These are phyloP conservation scores for Hypsopygia costalis DNA, from an alignment of 2,888 invertebrate genomes.

Conservation along the genomic window DNA sequence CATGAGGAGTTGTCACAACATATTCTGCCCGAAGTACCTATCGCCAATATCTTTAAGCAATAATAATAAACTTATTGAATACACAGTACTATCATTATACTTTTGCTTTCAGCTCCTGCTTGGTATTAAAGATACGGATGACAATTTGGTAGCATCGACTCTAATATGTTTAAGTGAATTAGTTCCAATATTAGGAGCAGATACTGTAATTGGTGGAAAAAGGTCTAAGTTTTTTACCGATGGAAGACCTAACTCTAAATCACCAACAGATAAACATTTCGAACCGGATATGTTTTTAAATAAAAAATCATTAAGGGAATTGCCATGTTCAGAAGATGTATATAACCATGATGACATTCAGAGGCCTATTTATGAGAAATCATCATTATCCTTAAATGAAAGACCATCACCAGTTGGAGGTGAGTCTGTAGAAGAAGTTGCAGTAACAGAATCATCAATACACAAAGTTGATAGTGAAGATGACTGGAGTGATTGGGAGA, in stretches of 20 bases:
- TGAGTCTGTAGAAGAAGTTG: conserved; percentile 81
- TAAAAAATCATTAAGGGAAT: conserved; percentile 48
- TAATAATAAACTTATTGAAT: background rate
- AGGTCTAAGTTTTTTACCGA: conserved; percentile 91
- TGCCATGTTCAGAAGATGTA: conserved; percentile 54
- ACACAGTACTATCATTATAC: conserved; percentile 1
- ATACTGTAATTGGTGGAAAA: conserved; percentile 91
- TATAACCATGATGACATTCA: conserved; percentile 38
- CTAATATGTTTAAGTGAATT: conserved; percentile 90
- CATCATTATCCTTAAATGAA: conserved; percentile 80
- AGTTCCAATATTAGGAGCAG: conserved; percentile 91
- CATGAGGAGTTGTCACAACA: conserved; percentile 87
- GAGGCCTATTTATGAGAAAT: conserved; percentile 47
- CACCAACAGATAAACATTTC: conserved; percentile 20
- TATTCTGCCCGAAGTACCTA: conserved; percentile 93
- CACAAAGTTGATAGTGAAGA: conserved; percentile 82
- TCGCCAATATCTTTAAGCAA: no score
- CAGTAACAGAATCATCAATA: conserved; percentile 53
- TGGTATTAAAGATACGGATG: conserved; percentile 93
- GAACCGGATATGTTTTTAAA: conserved; percentile 30
- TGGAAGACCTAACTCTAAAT: conserved; percentile 85
- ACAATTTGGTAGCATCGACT: conserved; percentile 90
- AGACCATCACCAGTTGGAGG: conserved; percentile 92
- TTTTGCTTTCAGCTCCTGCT: conserved; percentile 83
- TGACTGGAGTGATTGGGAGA: conserved; percentile 93